Percentiles rank a stretch among this genome's conserved stretches.
Conservation (phyloP, 2,888 invertebrate genomes). For the Salpingus planirostris region DNA sequence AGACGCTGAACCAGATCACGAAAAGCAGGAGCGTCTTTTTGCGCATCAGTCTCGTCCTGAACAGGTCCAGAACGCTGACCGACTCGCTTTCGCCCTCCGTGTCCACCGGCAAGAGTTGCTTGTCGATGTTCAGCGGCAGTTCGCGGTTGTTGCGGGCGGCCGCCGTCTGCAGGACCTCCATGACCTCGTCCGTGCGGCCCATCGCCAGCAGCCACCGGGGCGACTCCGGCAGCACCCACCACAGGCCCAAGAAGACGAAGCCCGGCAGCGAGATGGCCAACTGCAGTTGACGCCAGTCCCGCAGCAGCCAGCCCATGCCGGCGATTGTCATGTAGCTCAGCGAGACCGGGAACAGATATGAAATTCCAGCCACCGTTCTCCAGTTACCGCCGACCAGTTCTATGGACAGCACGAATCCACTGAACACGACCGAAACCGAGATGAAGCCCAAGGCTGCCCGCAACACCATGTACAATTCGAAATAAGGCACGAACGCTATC, state of each 20-base stretch:
- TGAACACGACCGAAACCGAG: conserved; percentile 74
- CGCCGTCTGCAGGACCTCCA: conserved; percentile 54
- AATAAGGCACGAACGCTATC: conserved; percentile 63
- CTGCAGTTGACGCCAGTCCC: conserved; percentile 66
- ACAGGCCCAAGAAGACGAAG: conserved; percentile 55
- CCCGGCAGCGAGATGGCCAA: conserved; percentile 66
- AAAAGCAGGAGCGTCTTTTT: conserved; percentile 63
- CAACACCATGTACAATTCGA: conserved; percentile 59
- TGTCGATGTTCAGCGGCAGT: conserved; percentile 60
- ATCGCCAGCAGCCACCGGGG: conserved; percentile 69
- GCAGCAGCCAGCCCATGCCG: conserved; percentile 58
- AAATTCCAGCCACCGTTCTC: conserved; percentile 72
- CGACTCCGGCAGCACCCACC: conserved; percentile 72
- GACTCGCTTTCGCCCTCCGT: conserved; percentile 38
- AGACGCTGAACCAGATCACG: conserved; percentile 68
- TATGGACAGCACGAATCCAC: conserved; percentile 69
- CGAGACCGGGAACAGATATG: conserved; percentile 71
- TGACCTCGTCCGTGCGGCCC: conserved; percentile 62
- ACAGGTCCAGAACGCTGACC: conserved; percentile 55
- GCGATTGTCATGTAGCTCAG: conserved; percentile 67
- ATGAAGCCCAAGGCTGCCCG: conserved; percentile 65
- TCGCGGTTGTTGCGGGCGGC: conserved; percentile 56
- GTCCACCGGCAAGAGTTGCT: conserved; percentile 49
- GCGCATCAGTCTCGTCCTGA: conserved; percentile 54
- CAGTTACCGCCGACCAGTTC: conserved; percentile 72